phyloP scores from a whole-genome alignment of 2,888 invertebrate genomes.

The Cheilosia pagana region DNA sequence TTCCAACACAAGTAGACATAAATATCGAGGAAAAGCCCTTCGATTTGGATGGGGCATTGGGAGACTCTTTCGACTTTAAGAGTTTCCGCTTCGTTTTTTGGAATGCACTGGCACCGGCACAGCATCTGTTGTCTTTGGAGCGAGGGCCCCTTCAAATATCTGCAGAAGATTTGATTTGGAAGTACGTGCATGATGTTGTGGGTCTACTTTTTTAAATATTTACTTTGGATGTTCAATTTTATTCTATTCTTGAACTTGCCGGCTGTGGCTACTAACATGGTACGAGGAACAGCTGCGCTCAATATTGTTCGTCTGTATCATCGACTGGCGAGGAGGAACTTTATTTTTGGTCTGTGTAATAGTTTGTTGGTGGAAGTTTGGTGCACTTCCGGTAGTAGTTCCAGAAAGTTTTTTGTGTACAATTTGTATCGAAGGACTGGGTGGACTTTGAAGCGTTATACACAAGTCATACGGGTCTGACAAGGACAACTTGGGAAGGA shows the following conservation, averaged over 20 bases:
- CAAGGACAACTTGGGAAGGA: too few species aligned
- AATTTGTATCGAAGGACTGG: too few species aligned
- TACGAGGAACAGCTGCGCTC: constrained; percentile 30
- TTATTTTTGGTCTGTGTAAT: not conserved
- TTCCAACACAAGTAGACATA: constrained; percentile 21
- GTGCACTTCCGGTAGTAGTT: not conserved
- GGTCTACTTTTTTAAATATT: constrained; percentile 30
- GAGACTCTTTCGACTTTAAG: not conserved
- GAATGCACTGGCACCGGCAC: not conserved
- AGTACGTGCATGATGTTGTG: constrained; percentile 3
- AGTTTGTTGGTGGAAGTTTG: not conserved
- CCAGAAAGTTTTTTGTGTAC: not conserved
- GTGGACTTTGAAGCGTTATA: too few species aligned
- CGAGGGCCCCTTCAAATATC: constrained; percentile 27
- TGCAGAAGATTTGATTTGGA: constrained; percentile 23
- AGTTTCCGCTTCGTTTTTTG: constrained; percentile 17
- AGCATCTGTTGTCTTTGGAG: constrained; percentile 30
- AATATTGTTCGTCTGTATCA: not conserved
- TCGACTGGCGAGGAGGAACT: not conserved
- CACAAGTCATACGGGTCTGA: too few species aligned
- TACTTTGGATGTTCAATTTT: constrained; percentile 30
- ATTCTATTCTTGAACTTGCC: constrained; percentile 55
- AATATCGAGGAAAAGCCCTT: constrained; percentile 38
- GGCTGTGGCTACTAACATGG: not conserved
- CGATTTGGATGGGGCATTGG: not conserved